phyloP scores from a whole-genome alignment of 2,888 invertebrate species.

The Oeneis ivallda region DNA sequence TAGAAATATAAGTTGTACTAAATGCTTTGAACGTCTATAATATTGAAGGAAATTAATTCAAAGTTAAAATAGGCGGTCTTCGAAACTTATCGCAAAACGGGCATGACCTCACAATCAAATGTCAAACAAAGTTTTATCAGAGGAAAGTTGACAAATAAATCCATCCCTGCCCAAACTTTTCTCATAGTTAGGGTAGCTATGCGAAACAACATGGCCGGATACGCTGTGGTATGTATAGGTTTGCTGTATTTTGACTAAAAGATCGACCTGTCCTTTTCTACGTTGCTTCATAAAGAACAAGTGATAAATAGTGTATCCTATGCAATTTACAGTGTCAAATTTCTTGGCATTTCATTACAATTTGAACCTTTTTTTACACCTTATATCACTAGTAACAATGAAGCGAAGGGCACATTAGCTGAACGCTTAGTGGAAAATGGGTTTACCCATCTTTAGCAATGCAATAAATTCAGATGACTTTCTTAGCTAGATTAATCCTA shows the following conservation, averaged over 20 bases:
- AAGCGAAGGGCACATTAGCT: neutral
- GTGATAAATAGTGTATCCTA: too few relatives aligned
- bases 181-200: slow-evolving; percentile 53
- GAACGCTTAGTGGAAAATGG: neutral
- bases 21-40: slow-evolving; percentile 30
- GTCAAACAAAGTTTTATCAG: slow-evolving; percentile 79
- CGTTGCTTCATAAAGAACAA: too few relatives aligned
- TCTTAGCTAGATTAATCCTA: slow-evolving; percentile 2
- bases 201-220: slow-evolving; percentile 1
- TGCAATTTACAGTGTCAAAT: too few relatives aligned
- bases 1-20: slow-evolving; percentile 9
- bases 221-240: neutral
- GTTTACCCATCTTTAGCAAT: neutral
- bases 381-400: too few relatives aligned
- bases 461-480: neutral
- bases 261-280: too few relatives aligned
- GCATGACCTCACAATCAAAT: slow-evolving; percentile 76
- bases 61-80: slow-evolving; percentile 53
- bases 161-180: slow-evolving; percentile 63
- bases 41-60: slow-evolving; percentile 56
- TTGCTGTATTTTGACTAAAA: neutral
- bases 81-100: slow-evolving; percentile 58
- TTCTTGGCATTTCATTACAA: too few relatives aligned
- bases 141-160: slow-evolving; percentile 79
- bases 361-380: too few relatives aligned